phyloP scores from a whole-genome alignment of 2,797 vertebrate genomes.

The Spinibarbus caldwelli region DNA sequence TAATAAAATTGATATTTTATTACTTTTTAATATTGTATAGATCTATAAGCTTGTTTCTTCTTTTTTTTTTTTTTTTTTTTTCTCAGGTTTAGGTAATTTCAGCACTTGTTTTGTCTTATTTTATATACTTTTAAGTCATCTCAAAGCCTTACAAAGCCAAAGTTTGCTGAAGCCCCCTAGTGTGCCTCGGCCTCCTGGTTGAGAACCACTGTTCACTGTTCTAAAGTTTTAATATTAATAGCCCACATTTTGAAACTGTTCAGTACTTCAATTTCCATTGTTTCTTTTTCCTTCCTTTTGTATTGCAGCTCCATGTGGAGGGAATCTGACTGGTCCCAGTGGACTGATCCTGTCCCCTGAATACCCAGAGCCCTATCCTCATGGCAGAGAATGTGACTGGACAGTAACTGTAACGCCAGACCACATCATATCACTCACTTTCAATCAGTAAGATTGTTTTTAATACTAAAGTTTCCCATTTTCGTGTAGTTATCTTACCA shows the following conservation, averaged over 20 bases:
- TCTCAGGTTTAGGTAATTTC: background rate
- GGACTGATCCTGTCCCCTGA: constrained; percentile 95
- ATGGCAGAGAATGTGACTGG: constrained; percentile 97
- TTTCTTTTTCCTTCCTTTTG: background rate
- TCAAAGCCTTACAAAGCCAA: background rate
- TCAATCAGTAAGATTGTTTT: constrained; percentile 84
- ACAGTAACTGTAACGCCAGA: constrained; percentile 88
- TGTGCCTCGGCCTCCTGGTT: background rate
- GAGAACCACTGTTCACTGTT: background rate
- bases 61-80: too few relatives aligned
- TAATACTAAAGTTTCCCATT: background rate
- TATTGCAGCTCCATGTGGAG: constrained; percentile 90
- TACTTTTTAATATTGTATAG: background rate
- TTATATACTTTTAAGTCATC: background rate
- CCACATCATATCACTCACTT: constrained; percentile 93
- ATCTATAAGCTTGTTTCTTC: background rate
- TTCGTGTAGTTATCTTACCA: background rate
- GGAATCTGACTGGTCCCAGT: constrained; percentile 88
- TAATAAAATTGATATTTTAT: background rate
- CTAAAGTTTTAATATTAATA: background rate
- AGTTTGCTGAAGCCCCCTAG: background rate
- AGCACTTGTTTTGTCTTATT: background rate
- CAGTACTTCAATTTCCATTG: background rate
- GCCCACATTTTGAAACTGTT: background rate
- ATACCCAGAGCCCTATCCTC: constrained; percentile 95